Conservation (phyloP, 2,797 vertebrate genomes). For the Gallinago solitaria region DNA sequence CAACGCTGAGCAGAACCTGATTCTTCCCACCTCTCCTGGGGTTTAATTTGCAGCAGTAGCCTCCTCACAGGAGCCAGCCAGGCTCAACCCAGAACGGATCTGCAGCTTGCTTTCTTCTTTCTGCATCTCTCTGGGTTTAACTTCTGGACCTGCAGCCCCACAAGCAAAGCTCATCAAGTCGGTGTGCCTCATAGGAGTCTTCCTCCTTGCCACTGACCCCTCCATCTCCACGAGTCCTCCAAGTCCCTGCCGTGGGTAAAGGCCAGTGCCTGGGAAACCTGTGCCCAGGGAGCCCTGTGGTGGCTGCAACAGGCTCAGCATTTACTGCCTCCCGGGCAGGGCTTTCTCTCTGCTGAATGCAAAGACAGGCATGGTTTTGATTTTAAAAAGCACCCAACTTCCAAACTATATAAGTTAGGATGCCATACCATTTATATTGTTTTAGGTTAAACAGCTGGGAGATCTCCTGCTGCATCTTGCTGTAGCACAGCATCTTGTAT, state of each 20-base stretch:
- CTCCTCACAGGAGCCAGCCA: neutral
- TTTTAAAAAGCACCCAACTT: too few species aligned
- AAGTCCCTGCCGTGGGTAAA: rapidly evolving
- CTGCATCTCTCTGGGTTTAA: neutral
- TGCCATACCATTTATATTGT: too few species aligned
- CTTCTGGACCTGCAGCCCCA: too few species aligned
- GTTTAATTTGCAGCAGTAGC: neutral
- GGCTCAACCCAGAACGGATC: rapidly evolving
- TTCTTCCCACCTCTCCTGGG: neutral
- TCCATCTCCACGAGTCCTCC: rapidly evolving
- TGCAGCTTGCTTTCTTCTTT: neutral
- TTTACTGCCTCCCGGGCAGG: rapidly evolving
- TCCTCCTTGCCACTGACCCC: neutral
- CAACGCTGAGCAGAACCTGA: neutral
- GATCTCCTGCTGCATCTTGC: too few species aligned
- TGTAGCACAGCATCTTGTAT: too few species aligned
- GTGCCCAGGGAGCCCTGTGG: neutral
- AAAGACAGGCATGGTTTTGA: too few species aligned
- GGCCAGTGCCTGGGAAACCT: neutral
- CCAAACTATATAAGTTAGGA: too few species aligned
- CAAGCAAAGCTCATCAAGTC: neutral
- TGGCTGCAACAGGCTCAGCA: rapidly evolving
- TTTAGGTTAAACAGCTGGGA: too few species aligned
- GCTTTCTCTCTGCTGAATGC: neutral
- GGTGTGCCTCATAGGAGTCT: neutral